Base-by-base conservation (phyloP, 2,113 vertebrate species). In the Crocuta crocuta region DNA sequence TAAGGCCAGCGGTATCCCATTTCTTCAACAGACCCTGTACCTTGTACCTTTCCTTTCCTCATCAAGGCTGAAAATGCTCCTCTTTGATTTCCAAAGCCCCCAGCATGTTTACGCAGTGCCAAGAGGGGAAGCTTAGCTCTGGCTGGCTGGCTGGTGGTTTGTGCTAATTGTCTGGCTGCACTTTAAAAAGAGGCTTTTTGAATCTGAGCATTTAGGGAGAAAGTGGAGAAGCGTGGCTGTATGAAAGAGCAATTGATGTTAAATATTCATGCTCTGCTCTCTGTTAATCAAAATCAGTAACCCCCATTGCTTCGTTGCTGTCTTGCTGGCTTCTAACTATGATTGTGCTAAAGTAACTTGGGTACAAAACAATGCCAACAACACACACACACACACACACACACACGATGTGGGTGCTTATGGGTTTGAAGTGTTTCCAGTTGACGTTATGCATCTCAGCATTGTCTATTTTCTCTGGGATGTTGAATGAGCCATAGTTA, bases 191-290 rank as follows among this genome's bases (percentile, higher is more conserved):
- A 94, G 35, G 78, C 95, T 88, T 63, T 97, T 92, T 91, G 95
- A 94, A 94, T 92, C 84, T 68, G 94, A 96, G 89, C 94, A 85
- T 97, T 97, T 87, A 97, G 96, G 85, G 87, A 85, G 95, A 92
- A 95, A 97, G 89, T 78, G 65, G 90, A 94, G 97, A 89, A 93
- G 94, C 2, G 71, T 88, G 96, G 87, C 94, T 71, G 55, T 91
- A 13, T 86, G 97, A 98, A 94, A 97, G 92, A 94, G 82, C 89
- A 81, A 50, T 82, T 48, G 70, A 89, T 96, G 86, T 97, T 97
- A 95, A 97, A 97, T 98, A 97, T 97, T 97, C 95, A 98, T 92
- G 95, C 71, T 92, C 45, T 88, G 79, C 66, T 93, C 48, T 78
- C 68, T 39, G 95, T 58, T 96, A 58, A 84, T 95, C 90, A 86